phyloP scores from a whole-genome alignment of 2,797 vertebrate genomes.

The Rhynchotus rufescens region DNA sequence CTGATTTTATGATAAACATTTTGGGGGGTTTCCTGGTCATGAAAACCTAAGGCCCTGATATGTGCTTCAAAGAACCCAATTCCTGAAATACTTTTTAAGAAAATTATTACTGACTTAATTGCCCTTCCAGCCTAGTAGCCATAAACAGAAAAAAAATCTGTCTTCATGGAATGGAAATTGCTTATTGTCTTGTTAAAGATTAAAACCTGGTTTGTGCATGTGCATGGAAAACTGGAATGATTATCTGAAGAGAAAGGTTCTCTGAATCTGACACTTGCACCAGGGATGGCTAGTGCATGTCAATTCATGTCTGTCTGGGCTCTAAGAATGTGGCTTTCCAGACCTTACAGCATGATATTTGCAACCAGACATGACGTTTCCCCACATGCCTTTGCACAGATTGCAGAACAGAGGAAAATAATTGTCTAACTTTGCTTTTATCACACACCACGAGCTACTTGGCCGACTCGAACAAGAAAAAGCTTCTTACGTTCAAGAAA shows the following conservation, averaged over 20 bases:
- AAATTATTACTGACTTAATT: background rate
- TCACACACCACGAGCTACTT: constrained; percentile 49
- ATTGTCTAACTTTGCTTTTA: constrained; percentile 53
- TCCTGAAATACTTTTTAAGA: background rate
- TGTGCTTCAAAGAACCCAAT: background rate
- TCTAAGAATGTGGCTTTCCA: background rate
- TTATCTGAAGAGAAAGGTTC: constrained; percentile 10
- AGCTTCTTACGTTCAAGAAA: background rate
- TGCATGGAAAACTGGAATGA: background rate
- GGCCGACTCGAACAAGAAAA: background rate
- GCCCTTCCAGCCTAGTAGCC: background rate
- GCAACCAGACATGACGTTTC: constrained; percentile 36
- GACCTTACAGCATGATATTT: constrained; percentile 2
- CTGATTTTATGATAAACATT: background rate
- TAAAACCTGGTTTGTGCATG: background rate
- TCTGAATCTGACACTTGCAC: background rate
- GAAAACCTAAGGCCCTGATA: background rate
- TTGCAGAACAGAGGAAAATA: constrained; percentile 53
- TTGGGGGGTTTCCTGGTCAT: background rate
- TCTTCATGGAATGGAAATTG: background rate
- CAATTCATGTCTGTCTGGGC: constrained; percentile 38
- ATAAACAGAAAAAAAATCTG: background rate
- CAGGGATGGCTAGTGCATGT: constrained; percentile 42
- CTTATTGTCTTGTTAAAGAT: background rate
- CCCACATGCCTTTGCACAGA: background rate